phyloP scores from a whole-genome alignment of 2,797 vertebrate genomes.

The Psittacula derbiana region DNA sequence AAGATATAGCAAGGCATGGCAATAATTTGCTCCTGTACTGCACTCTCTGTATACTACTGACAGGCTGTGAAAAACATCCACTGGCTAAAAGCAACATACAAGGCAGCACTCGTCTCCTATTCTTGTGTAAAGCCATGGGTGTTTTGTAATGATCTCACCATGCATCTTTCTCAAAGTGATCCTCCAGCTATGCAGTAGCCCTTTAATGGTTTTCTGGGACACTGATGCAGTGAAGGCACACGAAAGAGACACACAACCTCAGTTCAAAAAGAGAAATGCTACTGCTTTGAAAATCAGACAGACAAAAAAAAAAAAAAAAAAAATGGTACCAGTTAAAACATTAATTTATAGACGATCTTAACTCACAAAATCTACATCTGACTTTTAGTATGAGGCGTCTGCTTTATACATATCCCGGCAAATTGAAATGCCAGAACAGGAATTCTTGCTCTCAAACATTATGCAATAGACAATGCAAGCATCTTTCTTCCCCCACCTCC shows the following conservation, averaged over 20 bases:
- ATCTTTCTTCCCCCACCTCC: background rate
- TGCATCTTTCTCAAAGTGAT: background rate
- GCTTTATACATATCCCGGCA: background rate
- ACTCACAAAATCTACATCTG: background rate
- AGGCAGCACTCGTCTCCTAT: background rate
- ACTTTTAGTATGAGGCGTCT: background rate
- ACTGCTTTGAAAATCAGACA: background rate
- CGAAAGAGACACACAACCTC: background rate
- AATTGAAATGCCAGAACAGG: background rate
- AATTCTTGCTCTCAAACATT: background rate
- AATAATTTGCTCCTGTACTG: background rate
- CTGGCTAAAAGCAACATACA: background rate
- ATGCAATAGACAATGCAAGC: background rate
- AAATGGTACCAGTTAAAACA: background rate
- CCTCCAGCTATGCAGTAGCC: background rate
- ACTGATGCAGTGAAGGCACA: background rate
- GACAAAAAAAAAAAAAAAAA: background rate
- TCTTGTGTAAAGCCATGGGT: background rate
- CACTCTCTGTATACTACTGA: background rate
- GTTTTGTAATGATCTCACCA: background rate
- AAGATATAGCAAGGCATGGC: slow-evolving; percentile 3
- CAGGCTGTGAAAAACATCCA: background rate
- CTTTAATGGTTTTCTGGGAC: background rate
- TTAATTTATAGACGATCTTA: background rate
- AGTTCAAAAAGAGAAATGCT: background rate